Evolutionary conservation across 2,888 invertebrate genomes (phyloP).

Genomic region (Argynnis bischoffii): DNA sequence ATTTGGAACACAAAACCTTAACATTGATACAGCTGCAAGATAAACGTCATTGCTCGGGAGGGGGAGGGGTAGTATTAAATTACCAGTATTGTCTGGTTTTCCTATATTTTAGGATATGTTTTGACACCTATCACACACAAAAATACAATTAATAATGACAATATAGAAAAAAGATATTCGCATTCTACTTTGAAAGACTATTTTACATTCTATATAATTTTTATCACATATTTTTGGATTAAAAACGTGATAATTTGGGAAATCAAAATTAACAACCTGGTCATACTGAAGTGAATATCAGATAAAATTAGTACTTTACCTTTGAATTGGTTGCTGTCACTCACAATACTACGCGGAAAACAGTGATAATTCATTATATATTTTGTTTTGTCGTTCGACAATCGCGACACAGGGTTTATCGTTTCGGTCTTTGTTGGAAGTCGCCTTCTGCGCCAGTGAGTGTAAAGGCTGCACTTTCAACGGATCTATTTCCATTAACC

Average conservation of each 20-base stretch:
- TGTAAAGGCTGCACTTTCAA: conserved; percentile 77
- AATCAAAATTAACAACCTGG: conserved; percentile 40
- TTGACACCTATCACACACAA: neutral
- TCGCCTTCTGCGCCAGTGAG: conserved; percentile 81
- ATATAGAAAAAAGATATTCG: too few relatives aligned
- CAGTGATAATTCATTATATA: conserved; percentile 46
- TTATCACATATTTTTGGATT: neutral
- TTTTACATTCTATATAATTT: neutral
- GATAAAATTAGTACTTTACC: conserved; percentile 45
- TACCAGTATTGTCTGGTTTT: conserved; percentile 51
- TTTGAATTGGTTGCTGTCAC: conserved; percentile 56
- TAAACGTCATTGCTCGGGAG: conserved; percentile 52
- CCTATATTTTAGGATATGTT: conserved; percentile 37
- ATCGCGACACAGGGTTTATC: conserved; percentile 53
- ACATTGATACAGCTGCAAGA: conserved; percentile 48
- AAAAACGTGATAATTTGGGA: conserved; percentile 33
- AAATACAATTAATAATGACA: neutral
- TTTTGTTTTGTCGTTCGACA: conserved; percentile 47
- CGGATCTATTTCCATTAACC: conserved; percentile 47
- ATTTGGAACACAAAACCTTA: conserved; percentile 77
- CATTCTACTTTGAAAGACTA: too few relatives aligned
- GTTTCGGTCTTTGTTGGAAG: conserved; percentile 60
- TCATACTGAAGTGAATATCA: conserved; percentile 61
- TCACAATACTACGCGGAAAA: conserved; percentile 52
- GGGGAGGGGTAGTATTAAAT: conserved; percentile 48